phyloP scores from a whole-genome alignment of 2,113 vertebrate species.

The Callorhinus ursinus region DNA sequence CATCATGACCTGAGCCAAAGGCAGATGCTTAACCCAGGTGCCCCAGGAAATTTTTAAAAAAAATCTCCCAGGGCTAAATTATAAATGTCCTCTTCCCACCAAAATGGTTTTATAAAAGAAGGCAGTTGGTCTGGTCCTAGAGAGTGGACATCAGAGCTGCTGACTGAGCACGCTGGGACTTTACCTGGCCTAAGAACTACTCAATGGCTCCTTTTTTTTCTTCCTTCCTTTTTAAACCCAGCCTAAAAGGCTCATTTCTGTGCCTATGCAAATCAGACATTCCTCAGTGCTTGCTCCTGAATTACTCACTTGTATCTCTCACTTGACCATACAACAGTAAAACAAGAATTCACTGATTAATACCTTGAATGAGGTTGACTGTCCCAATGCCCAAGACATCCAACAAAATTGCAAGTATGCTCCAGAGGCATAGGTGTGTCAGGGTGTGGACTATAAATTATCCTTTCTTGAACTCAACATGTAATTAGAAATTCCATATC shows the following conservation, averaged over 20 bases:
- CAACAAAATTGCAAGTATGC: background rate
- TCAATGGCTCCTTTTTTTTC: background rate
- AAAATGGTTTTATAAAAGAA: constrained; percentile 32
- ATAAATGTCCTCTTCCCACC: constrained; percentile 31
- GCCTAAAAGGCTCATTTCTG: background rate
- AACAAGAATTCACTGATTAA: background rate
- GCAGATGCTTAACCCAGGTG: too few species aligned
- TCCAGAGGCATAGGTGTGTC: constrained; percentile 36
- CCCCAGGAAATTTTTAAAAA: background rate
- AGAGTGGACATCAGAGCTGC: background rate
- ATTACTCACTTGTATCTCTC: constrained; percentile 50
- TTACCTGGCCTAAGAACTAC: background rate
- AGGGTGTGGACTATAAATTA: constrained; percentile 53
- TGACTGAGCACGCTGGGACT: background rate
- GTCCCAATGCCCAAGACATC: background rate
- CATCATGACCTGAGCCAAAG: too few species aligned
- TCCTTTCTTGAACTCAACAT: constrained; percentile 24
- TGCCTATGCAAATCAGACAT: constrained; percentile 49
- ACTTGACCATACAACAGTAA: background rate
- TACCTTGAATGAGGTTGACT: constrained; percentile 2
- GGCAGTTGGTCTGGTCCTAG: background rate
- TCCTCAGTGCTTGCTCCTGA: constrained; percentile 21
- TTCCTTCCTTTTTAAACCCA: background rate
- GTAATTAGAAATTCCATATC: constrained; percentile 69
- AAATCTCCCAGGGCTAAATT: constrained; percentile 39